phyloP scores from a whole-genome alignment of 2,113 vertebrate species.

The Mohoua ochrocephala region DNA sequence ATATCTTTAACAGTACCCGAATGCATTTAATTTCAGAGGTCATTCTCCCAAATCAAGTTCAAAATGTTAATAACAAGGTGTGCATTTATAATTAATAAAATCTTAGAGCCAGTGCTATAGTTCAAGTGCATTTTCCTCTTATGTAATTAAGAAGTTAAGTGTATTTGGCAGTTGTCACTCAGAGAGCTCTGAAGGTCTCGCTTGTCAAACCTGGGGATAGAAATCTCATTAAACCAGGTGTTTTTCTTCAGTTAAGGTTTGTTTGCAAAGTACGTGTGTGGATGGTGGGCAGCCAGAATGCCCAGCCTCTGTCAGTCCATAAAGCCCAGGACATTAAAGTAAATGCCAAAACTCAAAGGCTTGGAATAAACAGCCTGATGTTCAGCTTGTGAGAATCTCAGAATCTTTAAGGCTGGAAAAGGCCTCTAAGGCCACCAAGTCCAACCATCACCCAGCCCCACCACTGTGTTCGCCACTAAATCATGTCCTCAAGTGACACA shows the following conservation, averaged over 20 bases:
- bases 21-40: slow-evolving; percentile 69
- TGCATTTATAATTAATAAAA: slow-evolving; percentile 77
- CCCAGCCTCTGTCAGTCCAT: neutral
- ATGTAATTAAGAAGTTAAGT: slow-evolving; percentile 79
- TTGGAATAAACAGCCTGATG: neutral
- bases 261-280: neutral
- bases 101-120: slow-evolving; percentile 48
- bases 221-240: slow-evolving; percentile 64
- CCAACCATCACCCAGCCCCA: neutral
- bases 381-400: neutral
- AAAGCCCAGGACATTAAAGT: neutral
- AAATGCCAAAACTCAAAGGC: neutral
- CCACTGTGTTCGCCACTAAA: neutral
- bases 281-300: neutral
- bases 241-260: neutral
- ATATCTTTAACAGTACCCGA: slow-evolving; percentile 40
- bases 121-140: slow-evolving; percentile 68
- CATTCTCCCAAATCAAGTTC: slow-evolving; percentile 81
- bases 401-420: neutral
- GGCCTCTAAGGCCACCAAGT: neutral
- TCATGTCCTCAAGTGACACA: neutral
- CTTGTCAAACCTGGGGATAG: slow-evolving; percentile 35
- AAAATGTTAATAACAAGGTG: slow-evolving; percentile 85
- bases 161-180: slow-evolving; percentile 81
- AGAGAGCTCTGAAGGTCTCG: slow-evolving; percentile 39